Conservation (phyloP, 1,140 invertebrate genomes). For the Dendrolimus kikuchii region DNA sequence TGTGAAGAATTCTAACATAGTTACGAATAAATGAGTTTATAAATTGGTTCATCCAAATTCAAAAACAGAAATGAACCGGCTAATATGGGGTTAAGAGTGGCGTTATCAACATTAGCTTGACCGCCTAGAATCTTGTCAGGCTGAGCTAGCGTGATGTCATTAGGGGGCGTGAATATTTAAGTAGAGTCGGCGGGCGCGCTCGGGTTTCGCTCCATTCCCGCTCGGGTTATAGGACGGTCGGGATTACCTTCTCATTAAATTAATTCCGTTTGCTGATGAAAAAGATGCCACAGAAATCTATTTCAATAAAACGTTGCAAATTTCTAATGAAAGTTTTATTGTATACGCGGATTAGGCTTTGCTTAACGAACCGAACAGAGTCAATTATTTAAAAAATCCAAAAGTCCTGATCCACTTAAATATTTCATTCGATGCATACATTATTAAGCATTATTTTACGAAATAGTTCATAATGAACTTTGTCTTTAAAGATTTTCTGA, state of each 20-base stretch:
- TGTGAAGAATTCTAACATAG: no score
- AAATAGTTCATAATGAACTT: no score
- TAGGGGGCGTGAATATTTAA: conserved; percentile 63
- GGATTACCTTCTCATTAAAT: conserved; percentile 48
- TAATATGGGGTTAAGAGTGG: no score
- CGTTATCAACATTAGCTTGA: conserved; percentile 3
- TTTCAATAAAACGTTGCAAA: conserved; percentile 16
- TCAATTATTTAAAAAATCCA: no score
- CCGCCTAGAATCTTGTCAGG: conserved; percentile 34
- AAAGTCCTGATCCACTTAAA: no score
- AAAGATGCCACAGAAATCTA: conserved; percentile 21
- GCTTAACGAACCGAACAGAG: no score
- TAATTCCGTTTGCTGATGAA: conserved; percentile 40
- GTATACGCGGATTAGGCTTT: not conserved
- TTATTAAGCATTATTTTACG: no score
- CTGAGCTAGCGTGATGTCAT: conserved; percentile 47
- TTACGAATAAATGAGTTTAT: no score
- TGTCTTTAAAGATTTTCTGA: no score
- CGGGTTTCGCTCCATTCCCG: conserved; percentile 28
- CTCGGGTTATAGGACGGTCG: conserved; percentile 30
- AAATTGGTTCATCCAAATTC: no score
- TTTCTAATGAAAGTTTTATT: conserved; percentile 3
- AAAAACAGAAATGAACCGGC: no score
- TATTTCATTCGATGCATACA: no score
- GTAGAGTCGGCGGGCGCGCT: conserved; percentile 33